Base-by-base conservation (phyloP, 2,797 vertebrate genomes). In the Mus spretus region DNA sequence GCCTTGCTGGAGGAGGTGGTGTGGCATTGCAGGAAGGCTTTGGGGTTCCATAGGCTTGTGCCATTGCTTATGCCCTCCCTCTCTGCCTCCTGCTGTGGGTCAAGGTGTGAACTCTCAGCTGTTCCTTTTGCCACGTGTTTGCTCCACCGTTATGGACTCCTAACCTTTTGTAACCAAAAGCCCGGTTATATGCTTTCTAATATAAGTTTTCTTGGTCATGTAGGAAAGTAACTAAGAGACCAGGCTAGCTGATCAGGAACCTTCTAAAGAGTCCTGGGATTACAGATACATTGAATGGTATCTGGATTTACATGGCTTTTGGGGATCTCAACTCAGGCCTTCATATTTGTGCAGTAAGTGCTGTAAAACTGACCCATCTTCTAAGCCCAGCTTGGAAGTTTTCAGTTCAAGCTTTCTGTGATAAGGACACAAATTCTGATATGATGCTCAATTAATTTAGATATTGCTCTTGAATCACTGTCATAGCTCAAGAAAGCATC, bases 371-470 rank as follows among this genome's bases (percentile, higher is more conserved):
- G 82, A 65, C 26, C 9, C 17, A 47, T 65, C 15, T 20, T 44
- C 61, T 31, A 9, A 65, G 40, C 9, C 40, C 47, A 72, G 40
- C 50, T 90, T 89, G n/a, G n/a, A 40, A 78, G 70, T 47, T 75
- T 19, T 91, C 67, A 17, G n/a, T 88, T 84, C 59, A 91, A 59
- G n/a, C 72, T 95, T 88, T 74, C n/a, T 85, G 40, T 94, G 65
- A n/a, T 65, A 89, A 50, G 80, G 13, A 77, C 17, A 26, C 77
- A 84, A 70, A 61, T 6, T 92, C 61, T 92, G 81, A 17, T 61
- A 37, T 89, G 78, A 63, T 81, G 3, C 84, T 95, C 28, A 63
- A 63, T 86, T 94, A 55, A 95, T 88, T 61, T 87, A 92, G n/a
- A 53, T 37, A 57, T 72, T 91, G 65, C 19, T 95, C 90, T 79